phyloP scores from a whole-genome alignment of 2,113 vertebrate species.

The Oncorhynchus tshawytscha region DNA sequence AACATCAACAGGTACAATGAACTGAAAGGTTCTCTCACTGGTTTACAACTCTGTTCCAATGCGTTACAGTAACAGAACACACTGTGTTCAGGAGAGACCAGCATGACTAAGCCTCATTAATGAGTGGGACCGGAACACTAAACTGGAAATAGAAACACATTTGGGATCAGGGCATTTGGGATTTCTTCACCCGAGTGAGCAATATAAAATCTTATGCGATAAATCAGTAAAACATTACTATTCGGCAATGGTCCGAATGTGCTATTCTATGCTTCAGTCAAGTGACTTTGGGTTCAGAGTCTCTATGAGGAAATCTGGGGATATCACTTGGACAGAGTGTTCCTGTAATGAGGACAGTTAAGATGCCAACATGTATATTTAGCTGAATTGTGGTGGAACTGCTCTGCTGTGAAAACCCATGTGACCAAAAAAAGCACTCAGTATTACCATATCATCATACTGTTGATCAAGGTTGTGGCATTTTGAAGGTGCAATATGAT shows the following conservation, averaged over 20 bases:
- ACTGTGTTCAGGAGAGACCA: not conserved
- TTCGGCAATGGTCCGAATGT: too few relatives aligned
- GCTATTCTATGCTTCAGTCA: not conserved
- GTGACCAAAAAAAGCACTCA: too few relatives aligned
- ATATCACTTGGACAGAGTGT: not conserved
- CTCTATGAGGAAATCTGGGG: not conserved
- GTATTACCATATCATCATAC: too few relatives aligned
- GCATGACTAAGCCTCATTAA: not conserved
- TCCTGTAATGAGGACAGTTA: not conserved
- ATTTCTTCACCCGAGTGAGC: too few relatives aligned
- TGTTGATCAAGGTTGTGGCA: too few relatives aligned
- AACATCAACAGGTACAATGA: not conserved
- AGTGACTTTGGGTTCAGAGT: not conserved
- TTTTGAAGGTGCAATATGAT: too few relatives aligned
- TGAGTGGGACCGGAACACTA: not conserved
- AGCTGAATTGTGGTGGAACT: not conserved
- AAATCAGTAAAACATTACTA: too few relatives aligned
- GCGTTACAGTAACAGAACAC: not conserved
- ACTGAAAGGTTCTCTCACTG: not conserved
- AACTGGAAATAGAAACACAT: conserved; percentile 11
- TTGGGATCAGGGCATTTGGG: not conserved
- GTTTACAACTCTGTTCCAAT: not conserved
- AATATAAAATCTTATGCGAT: too few relatives aligned
- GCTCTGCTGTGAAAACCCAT: too few relatives aligned
- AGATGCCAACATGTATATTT: not conserved